A percentile compares a stretch with the other conserved stretches of the same genome.
These are phyloP conservation scores for Chelmon rostratus DNA, from an alignment of 2,797 vertebrate species.

Conservation along the genomic window DNA sequence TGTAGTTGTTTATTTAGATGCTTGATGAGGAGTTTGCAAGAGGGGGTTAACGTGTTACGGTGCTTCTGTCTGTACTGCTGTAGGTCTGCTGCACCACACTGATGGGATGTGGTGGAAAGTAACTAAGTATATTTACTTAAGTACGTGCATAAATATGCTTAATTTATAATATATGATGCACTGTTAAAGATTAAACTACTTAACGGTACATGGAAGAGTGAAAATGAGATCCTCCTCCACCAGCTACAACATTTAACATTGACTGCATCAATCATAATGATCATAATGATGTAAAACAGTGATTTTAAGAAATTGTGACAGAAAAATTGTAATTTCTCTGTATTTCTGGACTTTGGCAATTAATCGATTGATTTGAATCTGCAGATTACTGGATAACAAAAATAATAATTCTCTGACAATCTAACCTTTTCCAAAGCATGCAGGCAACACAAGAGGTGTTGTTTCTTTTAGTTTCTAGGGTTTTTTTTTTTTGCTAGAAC, in stretches of 20 bases:
- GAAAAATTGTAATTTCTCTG: too few species aligned
- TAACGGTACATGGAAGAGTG: too few species aligned
- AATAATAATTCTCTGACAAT: not conserved
- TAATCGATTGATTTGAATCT: not conserved
- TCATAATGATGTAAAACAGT: not conserved
- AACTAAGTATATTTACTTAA: not conserved
- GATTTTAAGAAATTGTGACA: too few species aligned
- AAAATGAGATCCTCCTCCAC: too few species aligned
- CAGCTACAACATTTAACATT: too few species aligned
- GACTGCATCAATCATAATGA: not conserved
- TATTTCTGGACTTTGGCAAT: not conserved
- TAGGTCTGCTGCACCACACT: not conserved
- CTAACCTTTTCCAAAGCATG: not conserved
- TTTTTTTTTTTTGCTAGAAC: not conserved
- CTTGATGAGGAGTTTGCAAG: constrained; percentile 34
- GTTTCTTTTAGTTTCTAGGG: not conserved
- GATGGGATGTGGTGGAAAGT: not conserved
- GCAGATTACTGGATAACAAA: not conserved
- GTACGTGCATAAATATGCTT: not conserved
- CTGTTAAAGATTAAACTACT: not conserved
- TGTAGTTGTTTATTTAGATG: constrained; percentile 30
- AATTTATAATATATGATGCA: not conserved
- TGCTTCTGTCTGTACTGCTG: not conserved
- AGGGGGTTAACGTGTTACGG: not conserved
- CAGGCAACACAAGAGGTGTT: not conserved